These are phyloP conservation scores for Melanophora roralis DNA, from an alignment of 2,888 invertebrate genomes.

Conservation along the genomic window DNA sequence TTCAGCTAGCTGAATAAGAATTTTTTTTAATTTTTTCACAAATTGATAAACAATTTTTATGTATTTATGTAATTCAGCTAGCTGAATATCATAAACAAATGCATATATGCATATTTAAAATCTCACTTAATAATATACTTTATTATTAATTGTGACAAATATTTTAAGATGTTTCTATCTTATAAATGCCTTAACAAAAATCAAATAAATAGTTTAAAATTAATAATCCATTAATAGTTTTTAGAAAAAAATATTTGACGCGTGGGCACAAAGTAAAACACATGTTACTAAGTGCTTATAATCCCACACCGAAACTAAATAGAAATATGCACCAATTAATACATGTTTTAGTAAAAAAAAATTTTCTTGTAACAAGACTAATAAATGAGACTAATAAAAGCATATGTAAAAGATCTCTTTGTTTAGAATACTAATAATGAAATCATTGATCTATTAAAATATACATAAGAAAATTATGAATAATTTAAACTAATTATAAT, in stretches of 20 bases:
- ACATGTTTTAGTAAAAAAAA: background rate
- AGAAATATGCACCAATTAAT: background rate
- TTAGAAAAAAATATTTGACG: background rate
- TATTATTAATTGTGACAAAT: no score
- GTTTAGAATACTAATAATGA: background rate
- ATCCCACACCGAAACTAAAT: constrained; percentile 6
- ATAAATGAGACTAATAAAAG: background rate
- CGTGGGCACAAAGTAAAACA: constrained; percentile 20
- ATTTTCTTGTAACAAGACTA: background rate
- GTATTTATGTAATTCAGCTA: no score
- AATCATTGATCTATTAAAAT: background rate
- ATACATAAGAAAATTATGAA: no score
- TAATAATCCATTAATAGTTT: background rate
- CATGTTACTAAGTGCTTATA: constrained; percentile 21
- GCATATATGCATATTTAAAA: no score
- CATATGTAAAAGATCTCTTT: background rate
- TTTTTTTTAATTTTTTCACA: background rate
- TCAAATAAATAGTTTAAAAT: background rate
- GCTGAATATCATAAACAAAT: no score
- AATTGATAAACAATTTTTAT: background rate
- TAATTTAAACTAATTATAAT: background rate
- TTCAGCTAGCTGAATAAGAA: background rate
- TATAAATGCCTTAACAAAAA: background rate
- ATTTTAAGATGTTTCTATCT: no score
- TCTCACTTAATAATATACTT: no score